Evolutionary conservation across 2,113 vertebrate species (phyloP).

Genomic region (Anolis sagrei): DNA sequence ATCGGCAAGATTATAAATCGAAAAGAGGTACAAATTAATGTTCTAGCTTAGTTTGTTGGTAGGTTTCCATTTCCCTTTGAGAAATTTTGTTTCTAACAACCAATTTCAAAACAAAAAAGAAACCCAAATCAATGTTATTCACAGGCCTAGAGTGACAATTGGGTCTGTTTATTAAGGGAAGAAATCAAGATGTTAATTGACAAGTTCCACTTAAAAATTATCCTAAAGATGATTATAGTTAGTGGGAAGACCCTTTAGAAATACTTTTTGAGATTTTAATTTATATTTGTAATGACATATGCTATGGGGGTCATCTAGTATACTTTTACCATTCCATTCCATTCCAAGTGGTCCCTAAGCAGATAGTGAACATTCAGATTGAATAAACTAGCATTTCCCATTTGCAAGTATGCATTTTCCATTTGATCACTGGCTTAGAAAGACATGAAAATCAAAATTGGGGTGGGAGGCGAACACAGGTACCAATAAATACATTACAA

Average conservation of each 20-base stretch:
- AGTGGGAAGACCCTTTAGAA: background rate
- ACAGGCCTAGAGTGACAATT: slow-evolving; percentile 51
- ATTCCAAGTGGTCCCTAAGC: slow-evolving; percentile 1
- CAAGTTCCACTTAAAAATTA: background rate
- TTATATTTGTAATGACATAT: background rate
- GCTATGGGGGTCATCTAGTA: background rate
- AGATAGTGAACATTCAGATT: slow-evolving; percentile 46
- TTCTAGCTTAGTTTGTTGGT: slow-evolving; percentile 68
- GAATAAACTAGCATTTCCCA: slow-evolving; percentile 30
- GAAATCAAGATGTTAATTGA: slow-evolving; percentile 47
- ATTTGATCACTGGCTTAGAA: slow-evolving; percentile 23
- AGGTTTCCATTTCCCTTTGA: slow-evolving; percentile 71
- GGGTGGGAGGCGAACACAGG: slow-evolving; percentile 10
- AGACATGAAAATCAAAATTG: slow-evolving; percentile 51
- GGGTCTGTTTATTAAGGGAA: slow-evolving; percentile 54
- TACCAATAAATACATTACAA: slow-evolving; percentile 4
- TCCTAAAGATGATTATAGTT: rapidly evolving
- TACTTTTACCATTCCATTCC: background rate
- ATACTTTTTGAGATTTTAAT: background rate
- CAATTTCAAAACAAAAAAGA: slow-evolving; percentile 47
- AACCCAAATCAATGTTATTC: slow-evolving; percentile 55
- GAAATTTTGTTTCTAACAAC: slow-evolving; percentile 62
- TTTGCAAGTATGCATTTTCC: slow-evolving; percentile 26
- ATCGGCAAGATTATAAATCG: slow-evolving; percentile 74
- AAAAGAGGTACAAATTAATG: slow-evolving; percentile 71